Evolutionary conservation across 2,113 vertebrate species (phyloP).

Genomic region (Australoheros scitulus): DNA sequence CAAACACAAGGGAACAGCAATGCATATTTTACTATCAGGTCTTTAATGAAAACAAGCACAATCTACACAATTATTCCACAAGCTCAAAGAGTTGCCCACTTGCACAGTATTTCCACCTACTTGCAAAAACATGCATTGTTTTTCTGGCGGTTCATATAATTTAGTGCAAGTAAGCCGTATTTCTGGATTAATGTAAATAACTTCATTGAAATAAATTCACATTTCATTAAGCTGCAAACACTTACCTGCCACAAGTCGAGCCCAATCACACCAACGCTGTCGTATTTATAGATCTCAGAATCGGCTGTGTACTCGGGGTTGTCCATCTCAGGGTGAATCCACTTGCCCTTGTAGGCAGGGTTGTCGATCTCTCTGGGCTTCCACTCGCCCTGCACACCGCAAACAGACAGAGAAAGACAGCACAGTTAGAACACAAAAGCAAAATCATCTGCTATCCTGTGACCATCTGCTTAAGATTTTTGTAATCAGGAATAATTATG

Average conservation of each 20-base stretch:
- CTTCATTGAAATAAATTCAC: background rate
- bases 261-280: conserved; percentile 81
- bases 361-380: conserved; percentile 83
- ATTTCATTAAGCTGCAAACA: background rate
- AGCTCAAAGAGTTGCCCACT: background rate
- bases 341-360: conserved; percentile 85
- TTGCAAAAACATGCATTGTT: background rate
- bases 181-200: background rate
- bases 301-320: conserved; percentile 86
- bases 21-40: background rate
- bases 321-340: conserved; percentile 86
- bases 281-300: conserved; percentile 82
- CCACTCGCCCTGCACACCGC: conserved; percentile 80
- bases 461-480: background rate
- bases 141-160: background rate
- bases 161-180: background rate
- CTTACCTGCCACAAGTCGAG: conserved; percentile 86
- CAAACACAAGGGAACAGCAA: background rate
- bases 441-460: background rate
- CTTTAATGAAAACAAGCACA: background rate
- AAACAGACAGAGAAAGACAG: background rate
- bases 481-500: background rate
- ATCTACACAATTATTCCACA: background rate
- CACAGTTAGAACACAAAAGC: background rate
- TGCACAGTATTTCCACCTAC: background rate